Base-by-base conservation (phyloP, 2,797 vertebrate species). In the Macrochelys suwanniensis region DNA sequence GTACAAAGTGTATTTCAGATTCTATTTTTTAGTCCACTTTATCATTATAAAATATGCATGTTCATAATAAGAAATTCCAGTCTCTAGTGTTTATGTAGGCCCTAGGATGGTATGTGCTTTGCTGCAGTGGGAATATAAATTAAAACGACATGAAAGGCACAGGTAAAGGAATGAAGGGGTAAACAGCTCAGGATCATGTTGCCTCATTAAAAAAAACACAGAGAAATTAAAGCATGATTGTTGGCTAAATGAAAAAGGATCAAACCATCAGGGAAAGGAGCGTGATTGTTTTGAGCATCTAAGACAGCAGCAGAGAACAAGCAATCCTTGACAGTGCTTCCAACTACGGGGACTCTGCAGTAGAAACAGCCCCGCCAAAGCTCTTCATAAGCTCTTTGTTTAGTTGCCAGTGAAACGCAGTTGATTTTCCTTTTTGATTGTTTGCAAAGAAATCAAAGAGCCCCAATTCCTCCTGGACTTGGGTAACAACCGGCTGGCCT, bases 371-470 rank as follows among this genome's bases (percentile, higher is more conserved):
- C 54, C 21, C 42, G 82, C 89, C 89, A 59, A 84, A 83, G 28
- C 31, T 28, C 49, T 74, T 49, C 61, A 42, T 83, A 80, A 61
- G 78, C 17, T 80, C 84, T 61, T 16, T 84, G 86, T 11, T 28
- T 3, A 51, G 23, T 53, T 93, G 92, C 94, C 93, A 89, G 54
- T 56, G 94, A 92, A 87, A 82, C 71, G 16, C 86, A 31, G 6
- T 88, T 42, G 49, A 28, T 95, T 89, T 57, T n/a, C 59, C 90
- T 95, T 88, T 81, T 81, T 10, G 88, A 54, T 90, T 45, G 1
- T 93, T 93, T 89, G 86, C 90, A 90, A 88, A 91, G 90, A 90
- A 89, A 83, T 94, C 94, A 94, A 86, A 96, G 86, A 17, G 25
- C 6, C 26, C 13, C 11, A 16, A 54, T 65, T 94, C 90, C 90